Evolutionary conservation across 2,888 invertebrate species (phyloP), one percentile per base, ranked within the genome.

Genomic region (Drosophila quinaria): DNA sequence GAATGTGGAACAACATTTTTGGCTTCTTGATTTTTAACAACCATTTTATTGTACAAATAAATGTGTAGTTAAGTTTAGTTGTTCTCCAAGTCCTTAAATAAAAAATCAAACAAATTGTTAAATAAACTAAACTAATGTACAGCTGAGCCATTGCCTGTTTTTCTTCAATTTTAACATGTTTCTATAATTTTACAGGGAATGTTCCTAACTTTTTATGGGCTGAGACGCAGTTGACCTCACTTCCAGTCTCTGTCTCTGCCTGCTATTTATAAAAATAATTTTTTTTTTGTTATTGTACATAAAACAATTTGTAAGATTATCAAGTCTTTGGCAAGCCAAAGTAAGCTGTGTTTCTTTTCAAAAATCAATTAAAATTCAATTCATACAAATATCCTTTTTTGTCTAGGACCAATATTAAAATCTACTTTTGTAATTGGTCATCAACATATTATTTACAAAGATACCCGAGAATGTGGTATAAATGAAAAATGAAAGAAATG

Each of bases 321-420:
- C 17, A 10, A 17, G 11, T 11, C 19, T 42, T 42, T 19, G 5
- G 11, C 4, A 19, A 22, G 13, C 22, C 13, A 11, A 44, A 44
- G 11, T 19, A 6, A 22, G 11, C 17, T 11, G 1, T 17, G 6
- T 44, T 44, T 3, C 11, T 11, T 6, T 29, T 29, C 8, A 8
- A 29, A 29, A 29, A 8, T 8, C 29, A 29, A 29, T 49, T 5
- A 31, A 31, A 17, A 31, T 17, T 31, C 31, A 17, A 11, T 10
- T 54, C 13, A 13, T 29, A 6, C 13, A 13, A 17, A 6, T 6
- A 51, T 51, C 4, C 15, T 15, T 25, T 42, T 31, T 13, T 54
- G 42, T 44, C 19, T 77, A 77, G 64, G 80, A 80, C 78, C 66
- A 80, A 80, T 39, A 59, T 51, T 42, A 17, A 39, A 44, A 10